Evolutionary conservation across 2,888 invertebrate genomes (phyloP), one percentile per base, ranked within the genome.

Genomic region (Caenorhabditis sulstoni): DNA sequence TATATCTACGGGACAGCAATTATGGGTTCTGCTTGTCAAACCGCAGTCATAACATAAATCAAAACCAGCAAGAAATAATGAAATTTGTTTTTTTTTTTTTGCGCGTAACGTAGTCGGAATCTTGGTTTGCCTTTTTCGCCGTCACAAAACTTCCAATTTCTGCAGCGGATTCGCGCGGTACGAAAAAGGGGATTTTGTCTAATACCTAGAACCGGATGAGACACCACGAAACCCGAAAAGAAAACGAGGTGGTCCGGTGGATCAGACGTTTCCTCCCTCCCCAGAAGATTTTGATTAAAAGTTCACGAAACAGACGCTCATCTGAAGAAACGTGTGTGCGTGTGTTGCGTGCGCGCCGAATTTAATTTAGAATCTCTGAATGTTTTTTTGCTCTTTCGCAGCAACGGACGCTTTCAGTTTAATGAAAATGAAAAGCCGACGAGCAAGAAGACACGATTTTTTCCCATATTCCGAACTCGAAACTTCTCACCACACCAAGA

Each of bases 41-140:
- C 59, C 45, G 70, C 70, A 71, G 62, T 39, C 57, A 73, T 64
- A 73, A 64, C 64, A 73, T 62, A 58, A 73, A 73, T 73, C 73
- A 73, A 73, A 73, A 64, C 64, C 62, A 57, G 50, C 50, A 58
- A 49, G 39, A 29, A 55, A 62, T 73, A 64, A 64, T 73, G 64
- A 64, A 73, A 73, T 73, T 73, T 73, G 64, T 73, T 64, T 64
- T 41, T 11, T 14, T 11, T 14, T 14, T 71, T n/a, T n/a, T n/a
- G n/a, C n/a, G n/a, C 71, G 71, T 64, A 55, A 64, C 64, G 64
- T 64, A 57, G 64, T 49, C 47, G 53, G 9, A 29, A 45, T 68
- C 53, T 47, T 61, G 70, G 70, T 59, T 49, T 23, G 47, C 49
- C 49, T 20, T n/a, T 20, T 7, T 12, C 22, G 20, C n/a, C 57